Evolutionary conservation across 2,797 vertebrate genomes (phyloP), one percentile per base, ranked within the genome.

Genomic region (Choloepus didactylus): DNA sequence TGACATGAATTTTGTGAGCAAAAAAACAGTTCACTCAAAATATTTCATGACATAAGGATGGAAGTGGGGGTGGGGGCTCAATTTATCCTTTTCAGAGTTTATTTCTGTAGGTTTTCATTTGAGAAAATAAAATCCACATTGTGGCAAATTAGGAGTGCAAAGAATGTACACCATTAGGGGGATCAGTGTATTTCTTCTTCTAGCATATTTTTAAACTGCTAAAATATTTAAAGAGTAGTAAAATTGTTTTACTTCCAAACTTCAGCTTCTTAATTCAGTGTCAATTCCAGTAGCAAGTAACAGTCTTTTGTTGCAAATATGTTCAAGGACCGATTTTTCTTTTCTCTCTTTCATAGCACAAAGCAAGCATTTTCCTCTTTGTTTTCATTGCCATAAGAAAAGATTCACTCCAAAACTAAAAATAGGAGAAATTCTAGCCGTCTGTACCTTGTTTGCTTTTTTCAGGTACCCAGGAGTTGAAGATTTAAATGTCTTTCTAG

Each of bases 81-180:
- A 75, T 82, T 54, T n/a, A 73, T 94, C 85, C 31, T 95, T 95
- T 38, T 60, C 87, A 96, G 60, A 96, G 72, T 97, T 97, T 90
- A 31, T 95, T 92, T 82, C 83, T 86, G 35, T 54, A 96, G 97
- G 89, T 97, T 98, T 97, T 95, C 56, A 89, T 91, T 67, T 89
- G 67, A 91, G 91, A 16, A 62, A 64, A 25, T 46, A 81, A 95
- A 93, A 88, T 66, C 29, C 27, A 70, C 59, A 62, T 59, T 31
- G 5, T 87, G 70, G 67, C 62, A 79, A 82, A 95, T 44, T 87
- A 93, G 25, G 3, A 31, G 18, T 6, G 18, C 7, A 64, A 16
- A 94, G 84, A 95, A 81, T 25, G 79, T 62, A 23, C 31, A 21
- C 66, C 77, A 6, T 64, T 62, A 62, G n/a, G 70, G 86, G 80